These are phyloP conservation scores for Pandemis corylana DNA, from an alignment of 2,888 invertebrate species.

Conservation along the genomic window DNA sequence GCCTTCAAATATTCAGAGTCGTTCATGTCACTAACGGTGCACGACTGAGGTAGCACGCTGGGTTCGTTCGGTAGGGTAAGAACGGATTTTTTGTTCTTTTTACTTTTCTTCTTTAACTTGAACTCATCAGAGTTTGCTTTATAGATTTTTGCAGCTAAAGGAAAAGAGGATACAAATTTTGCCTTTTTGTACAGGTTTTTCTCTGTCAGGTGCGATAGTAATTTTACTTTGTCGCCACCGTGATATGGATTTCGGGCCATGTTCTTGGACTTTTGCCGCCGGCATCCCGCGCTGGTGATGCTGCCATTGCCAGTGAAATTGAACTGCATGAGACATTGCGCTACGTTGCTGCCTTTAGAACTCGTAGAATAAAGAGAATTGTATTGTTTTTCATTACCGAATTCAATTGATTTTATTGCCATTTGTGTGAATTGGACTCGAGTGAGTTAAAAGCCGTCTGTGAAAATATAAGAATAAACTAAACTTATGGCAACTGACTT, in stretches of 20 bases:
- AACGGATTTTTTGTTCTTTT: constrained; percentile 71
- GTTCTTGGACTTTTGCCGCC: constrained; percentile 49
- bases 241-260: constrained; percentile 63
- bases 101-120: constrained; percentile 56
- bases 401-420: constrained; percentile 60
- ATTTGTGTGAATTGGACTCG: constrained; percentile 47
- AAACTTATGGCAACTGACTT: not conserved
- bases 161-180: constrained; percentile 63
- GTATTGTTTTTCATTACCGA: constrained; percentile 51
- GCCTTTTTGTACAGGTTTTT: constrained; percentile 61
- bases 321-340: constrained; percentile 50
- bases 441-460: constrained; percentile 3
- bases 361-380: constrained; percentile 50
- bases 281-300: constrained; percentile 48
- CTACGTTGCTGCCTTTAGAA: constrained; percentile 47
- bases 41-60: constrained; percentile 57
- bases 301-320: constrained; percentile 52
- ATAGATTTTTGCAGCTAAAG: constrained; percentile 66
- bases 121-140: constrained; percentile 76
- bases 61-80: constrained; percentile 69
- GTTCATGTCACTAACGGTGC: constrained; percentile 75
- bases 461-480: not conserved
- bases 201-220: constrained; percentile 63
- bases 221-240: constrained; percentile 57
- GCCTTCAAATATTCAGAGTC: constrained; percentile 68